Evolutionary conservation across 2,797 vertebrate genomes (phyloP), one percentile per base, ranked within the genome.

Genomic region (Gymnoscopelus microlampas): DNA sequence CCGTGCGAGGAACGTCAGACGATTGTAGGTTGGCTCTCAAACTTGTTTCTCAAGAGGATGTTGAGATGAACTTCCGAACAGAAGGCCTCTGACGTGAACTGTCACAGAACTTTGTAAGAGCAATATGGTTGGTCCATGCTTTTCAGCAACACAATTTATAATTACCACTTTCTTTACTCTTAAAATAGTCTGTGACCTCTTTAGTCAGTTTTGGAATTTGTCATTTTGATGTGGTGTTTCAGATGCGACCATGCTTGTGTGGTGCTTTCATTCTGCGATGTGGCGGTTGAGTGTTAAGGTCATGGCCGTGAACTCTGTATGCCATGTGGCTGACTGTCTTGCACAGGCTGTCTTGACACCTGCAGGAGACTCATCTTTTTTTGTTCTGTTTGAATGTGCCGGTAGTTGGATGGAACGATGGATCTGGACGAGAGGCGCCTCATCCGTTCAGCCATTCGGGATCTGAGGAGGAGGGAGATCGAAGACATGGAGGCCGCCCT

Each of bases 371-470:
- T 8, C 39, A 3, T 3, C n/a, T 3, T 61, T 14, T 54, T 56
- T 65, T 1, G 66, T 7, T 74, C 60, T 70, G 6, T 63, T 12
- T 72, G 57, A 73, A 53, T 51, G n/a, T 49, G 6, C 23, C 1
- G 76, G 53, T 75, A 99, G 97, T 90, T 99, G 77, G 97, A 99
- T 66, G 93, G 93, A 72, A 97, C 97, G 0, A 71, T 93, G 65
- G 97, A 99, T 82, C 92, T 98, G 84, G 94, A 96, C 0, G 96
- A 99, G 90, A 94, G 97, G 15, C 95, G 96, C 10, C 90, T 92
- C 75, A 99, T 99, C 86, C 96, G 96, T 57, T 94, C 96, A 0
- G 97, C 97, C 35, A 96, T 99, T 74, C 92, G 97, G 68, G 97
- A 98, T 50, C 77, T 98, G 68, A 95, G 95, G 84, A 93, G 93